Evolutionary conservation across 2,797 vertebrate genomes (phyloP).

Genomic region (Oreortyx pictus): DNA sequence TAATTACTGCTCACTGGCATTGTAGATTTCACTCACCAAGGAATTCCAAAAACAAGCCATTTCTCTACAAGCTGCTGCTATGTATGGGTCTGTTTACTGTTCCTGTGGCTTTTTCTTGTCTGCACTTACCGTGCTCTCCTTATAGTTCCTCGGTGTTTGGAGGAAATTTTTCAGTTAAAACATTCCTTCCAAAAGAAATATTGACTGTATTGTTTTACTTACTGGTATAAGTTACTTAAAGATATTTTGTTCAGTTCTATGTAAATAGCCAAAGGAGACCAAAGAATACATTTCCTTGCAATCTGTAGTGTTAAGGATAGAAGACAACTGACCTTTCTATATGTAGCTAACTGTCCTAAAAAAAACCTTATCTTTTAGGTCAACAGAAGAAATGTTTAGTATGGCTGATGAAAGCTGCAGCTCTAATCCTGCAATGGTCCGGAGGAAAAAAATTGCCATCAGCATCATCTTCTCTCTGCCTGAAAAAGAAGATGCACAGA

Average conservation of each 20-base stretch:
- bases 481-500: conserved; percentile 85
- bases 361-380: conserved; percentile 74
- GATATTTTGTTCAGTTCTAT: neutral
- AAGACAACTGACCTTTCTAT: neutral
- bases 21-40: neutral
- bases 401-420: conserved; percentile 87
- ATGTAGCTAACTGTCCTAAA: neutral
- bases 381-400: conserved; percentile 88
- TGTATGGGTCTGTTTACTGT: neutral
- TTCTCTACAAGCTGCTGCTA: neutral
- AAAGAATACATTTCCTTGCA: neutral
- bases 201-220: neutral
- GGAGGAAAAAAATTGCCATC: conserved; percentile 88
- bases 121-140: neutral
- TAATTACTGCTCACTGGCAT: neutral
- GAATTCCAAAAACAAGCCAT: neutral
- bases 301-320: neutral
- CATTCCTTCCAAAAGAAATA: neutral
- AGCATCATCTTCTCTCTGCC: conserved; percentile 88
- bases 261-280: neutral
- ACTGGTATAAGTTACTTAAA: neutral
- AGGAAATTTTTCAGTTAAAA: neutral
- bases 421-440: conserved; percentile 85
- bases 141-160: neutral
- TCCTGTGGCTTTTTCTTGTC: neutral